Base-by-base conservation (phyloP, 1,140 invertebrate species). In the Tetragonula clypearis region DNA sequence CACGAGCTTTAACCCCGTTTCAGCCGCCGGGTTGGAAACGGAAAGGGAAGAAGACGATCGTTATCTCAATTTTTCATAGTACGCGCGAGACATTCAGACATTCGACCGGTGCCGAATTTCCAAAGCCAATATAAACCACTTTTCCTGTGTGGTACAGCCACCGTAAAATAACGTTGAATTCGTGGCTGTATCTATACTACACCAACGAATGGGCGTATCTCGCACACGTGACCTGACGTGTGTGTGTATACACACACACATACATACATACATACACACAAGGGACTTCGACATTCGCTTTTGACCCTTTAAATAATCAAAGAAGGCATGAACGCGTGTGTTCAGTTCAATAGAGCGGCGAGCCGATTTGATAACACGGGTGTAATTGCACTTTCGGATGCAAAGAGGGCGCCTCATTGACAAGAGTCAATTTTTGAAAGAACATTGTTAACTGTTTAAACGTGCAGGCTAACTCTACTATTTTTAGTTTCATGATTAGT, bases 271-370 rank as follows among this genome's bases (percentile, higher is more conserved):
- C 8, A 49, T 0, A 49, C 6, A 49, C 56, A 41, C 55, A 19
- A 79, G 86, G 56, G 60, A 55, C 73, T 55, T 56, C 66, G 78
- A 81, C 53, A 78, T 35, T 85, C 75, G 74, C 86, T 84, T 76
- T 71, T 82, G 78, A 87, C 87, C 87, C 86, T 86, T 88, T 82
- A 87, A 90, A 90, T 87, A 89, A 87, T 82, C 81, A 90, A 89
- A 85, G 87, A 82, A 87, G 60, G 65, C 74, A 58, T 55, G 71
- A 71, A n/a, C 58, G 74, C 41, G 41, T 49, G 60, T 69, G 82
- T 75, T 79, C 56, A 49, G 41, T 49, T 49, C 41, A 49, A 49
- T 49, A 49, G 41, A 8, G 8, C 41, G 41, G 41, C 41, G 41
- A 49, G 41, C 41, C 41, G 41, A 49, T 11, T 49, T 49, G 41